Base-by-base conservation (phyloP, 2,888 invertebrate species). In the Parelbella ahira region DNA sequence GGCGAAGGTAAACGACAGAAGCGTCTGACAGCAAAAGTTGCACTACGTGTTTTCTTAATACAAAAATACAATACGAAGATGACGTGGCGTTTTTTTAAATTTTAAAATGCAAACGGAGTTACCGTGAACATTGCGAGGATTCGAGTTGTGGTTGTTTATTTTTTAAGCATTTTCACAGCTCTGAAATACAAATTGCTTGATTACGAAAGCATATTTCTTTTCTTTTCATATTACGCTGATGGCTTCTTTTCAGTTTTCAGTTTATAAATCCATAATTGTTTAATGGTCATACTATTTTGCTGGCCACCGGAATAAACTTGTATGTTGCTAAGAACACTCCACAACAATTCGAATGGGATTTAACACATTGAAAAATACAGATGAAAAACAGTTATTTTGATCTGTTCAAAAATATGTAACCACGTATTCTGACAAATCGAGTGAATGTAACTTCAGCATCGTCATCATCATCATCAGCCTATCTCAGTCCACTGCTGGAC, bases 11-110 rank as follows among this genome's bases (percentile, higher is more conserved):
- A 29, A 30, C 7, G 9, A 25, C 12, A 34, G 23, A 28, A 28
- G 2, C 38, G 10, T 30, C 24, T 30, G 24, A 11, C 18, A 23
- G 23, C 30, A 19, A 30, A 18, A 24, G 38, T 30, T 29, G 30
- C 30, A 30, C 29, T 37, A 30, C 38, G 24, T 30, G 30, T 30
- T 25, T 36, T 27, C 30, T 38, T 30, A 30, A 24, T 38, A 38
- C 28, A 38, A 24, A 34, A 30, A n/a, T 30, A 38, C 30, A 38
- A 38, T 30, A 38, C 24, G 18, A 24, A 23, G 30, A 18, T 11
- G 27, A 30, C 30, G 24, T 18, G 23, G 7, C 10, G 15, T 7
- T 30, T 24, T 30, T 30, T 18, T n/a, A 30, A 29, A 18, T 38
- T 37, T 37, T 38, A 38, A 38, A 38, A 38, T 38, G 30, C 38